Conservation (phyloP, 2,113 vertebrate genomes). For the Rhineura floridana region DNA sequence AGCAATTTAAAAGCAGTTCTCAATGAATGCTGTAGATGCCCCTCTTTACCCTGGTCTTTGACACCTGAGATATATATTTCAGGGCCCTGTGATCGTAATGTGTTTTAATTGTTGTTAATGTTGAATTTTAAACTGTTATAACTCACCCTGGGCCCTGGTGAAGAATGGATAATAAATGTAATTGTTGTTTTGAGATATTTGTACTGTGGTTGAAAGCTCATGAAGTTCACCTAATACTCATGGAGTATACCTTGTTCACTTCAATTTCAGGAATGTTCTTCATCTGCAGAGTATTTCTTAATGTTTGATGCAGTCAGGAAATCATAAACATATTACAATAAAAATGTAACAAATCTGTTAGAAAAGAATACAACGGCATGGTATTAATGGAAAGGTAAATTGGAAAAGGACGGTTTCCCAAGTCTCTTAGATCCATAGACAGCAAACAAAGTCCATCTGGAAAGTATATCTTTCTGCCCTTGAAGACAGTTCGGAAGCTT, state of each 20-base stretch:
- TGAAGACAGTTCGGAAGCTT: no score
- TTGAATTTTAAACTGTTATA: no score
- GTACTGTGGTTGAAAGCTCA: neutral
- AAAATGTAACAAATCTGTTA: neutral
- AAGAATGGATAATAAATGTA: no score
- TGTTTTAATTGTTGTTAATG: no score
- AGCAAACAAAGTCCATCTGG: slow-evolving; percentile 40
- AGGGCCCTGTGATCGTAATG: no score
- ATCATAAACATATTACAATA: neutral
- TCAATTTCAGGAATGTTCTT: neutral
- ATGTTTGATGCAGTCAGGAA: neutral
- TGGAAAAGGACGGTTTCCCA: neutral
- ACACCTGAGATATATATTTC: no score
- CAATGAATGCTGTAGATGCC: no score
- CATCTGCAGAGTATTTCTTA: neutral
- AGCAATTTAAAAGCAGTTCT: no score
- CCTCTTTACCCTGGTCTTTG: no score
- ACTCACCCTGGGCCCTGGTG: no score
- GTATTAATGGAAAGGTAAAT: slow-evolving; percentile 21
- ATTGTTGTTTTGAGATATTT: neutral
- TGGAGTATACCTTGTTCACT: neutral
- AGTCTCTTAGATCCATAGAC: rapidly evolving
- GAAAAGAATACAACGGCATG: neutral
- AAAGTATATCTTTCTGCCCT: no score
- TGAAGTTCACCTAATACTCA: neutral